Evolutionary conservation across 2,888 invertebrate species (phyloP).

Genomic region (Uloborus plumipes): DNA sequence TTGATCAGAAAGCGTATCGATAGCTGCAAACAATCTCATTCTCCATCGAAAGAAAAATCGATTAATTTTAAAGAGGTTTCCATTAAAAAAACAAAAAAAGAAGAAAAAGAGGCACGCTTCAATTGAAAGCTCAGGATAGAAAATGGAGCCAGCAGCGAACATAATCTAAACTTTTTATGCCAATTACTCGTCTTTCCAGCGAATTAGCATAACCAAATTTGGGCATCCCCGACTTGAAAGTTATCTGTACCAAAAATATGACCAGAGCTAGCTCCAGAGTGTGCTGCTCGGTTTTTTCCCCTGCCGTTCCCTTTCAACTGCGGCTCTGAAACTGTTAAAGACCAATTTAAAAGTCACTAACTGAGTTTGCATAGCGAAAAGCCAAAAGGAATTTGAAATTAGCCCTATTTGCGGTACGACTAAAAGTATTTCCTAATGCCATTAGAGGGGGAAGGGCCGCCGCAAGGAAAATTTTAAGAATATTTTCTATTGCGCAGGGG

Average conservation of each 20-base stretch:
- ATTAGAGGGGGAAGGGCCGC: slow-evolving; percentile 25
- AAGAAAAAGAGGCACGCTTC: slow-evolving; percentile 6
- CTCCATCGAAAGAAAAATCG: background rate
- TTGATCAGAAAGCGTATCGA: no score
- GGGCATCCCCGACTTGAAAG: slow-evolving; percentile 10
- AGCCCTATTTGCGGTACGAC: slow-evolving; percentile 15
- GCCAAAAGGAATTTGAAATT: slow-evolving; percentile 58
- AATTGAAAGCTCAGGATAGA: background rate
- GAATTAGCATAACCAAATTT: slow-evolving; percentile 56
- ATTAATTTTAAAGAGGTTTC: slow-evolving; percentile 10
- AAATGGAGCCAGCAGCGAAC: slow-evolving; percentile 2
- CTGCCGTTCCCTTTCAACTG: background rate
- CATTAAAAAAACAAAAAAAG: slow-evolving; percentile 17
- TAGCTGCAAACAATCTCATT: no score
- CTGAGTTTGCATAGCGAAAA: slow-evolving; percentile 42
- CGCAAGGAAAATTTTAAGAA: slow-evolving; percentile 28
- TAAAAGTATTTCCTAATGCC: slow-evolving; percentile 35
- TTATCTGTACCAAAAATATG: slow-evolving; percentile 18
- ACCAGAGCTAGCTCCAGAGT: slow-evolving; percentile 12
- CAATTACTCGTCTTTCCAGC: slow-evolving; percentile 49
- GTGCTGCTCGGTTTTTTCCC: slow-evolving; percentile 5
- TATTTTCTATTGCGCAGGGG: slow-evolving; percentile 11
- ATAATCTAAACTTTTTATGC: slow-evolving; percentile 61
- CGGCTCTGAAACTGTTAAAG: slow-evolving; percentile 30
- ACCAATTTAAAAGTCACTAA: slow-evolving; percentile 63